Evolutionary conservation across 2,888 invertebrate genomes (phyloP), one percentile per base, ranked within the genome.

Genomic region (Amorpha juglandis): DNA sequence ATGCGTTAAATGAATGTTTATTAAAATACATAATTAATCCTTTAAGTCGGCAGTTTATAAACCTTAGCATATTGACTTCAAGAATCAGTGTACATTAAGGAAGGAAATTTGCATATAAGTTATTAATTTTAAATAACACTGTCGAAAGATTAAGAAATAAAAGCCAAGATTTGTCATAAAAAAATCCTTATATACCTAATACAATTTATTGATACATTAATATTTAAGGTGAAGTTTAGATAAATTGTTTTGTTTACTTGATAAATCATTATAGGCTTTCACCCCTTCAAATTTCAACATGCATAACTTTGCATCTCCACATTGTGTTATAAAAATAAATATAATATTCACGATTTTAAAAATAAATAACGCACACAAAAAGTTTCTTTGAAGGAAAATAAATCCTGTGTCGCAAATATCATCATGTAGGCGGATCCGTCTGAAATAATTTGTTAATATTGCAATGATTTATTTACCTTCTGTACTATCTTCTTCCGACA

Each of bases 21-120:
- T 58, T 58, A 58, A 58, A 58, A 58, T 58, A 58, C 42, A 19
- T 21, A 38, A 58, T 58, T 42, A 58, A 58, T 45, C 58, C 58
- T 42, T 58, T 42, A 58, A 58, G 42, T 16, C 42, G 0, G 12
- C 19, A 19, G 38, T 12, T 42, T 19, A 58, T 38, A 6, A 19
- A 42, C 16, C 58, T 42, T 19, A 19, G 19, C 19, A 12, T 19
- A 58, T 19, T 42, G 42, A 42, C 58, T 58, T 58, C 58, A 58
- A 58, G 58, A 16, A 12, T 16, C 19, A 19, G 12, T 19, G 19
- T 19, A 58, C 58, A 58, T 19, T 11, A 4, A 12, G 12, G 38
- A 19, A 42, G 19, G 7, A 58, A 42, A 42, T 58, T 19, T 58
- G 55, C 38, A 11, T 55, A 55, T 55, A 35, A 38, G 9, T 16